phyloP scores from a whole-genome alignment of 2,888 invertebrate species.

The Deroplatys truncata region DNA sequence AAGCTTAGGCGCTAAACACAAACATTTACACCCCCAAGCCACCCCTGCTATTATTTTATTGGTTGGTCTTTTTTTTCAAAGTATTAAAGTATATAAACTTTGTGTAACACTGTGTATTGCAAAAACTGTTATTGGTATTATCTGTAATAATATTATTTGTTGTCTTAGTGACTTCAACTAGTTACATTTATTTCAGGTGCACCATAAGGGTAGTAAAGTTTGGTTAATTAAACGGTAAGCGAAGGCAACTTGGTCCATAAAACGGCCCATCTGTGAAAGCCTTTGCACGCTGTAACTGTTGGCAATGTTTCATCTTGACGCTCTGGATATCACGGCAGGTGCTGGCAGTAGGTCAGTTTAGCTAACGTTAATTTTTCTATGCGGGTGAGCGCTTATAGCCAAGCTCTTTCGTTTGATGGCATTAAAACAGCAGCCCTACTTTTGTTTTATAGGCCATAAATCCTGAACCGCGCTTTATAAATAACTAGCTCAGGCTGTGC shows the following conservation, averaged over 20 bases:
- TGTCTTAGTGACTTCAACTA: too few relatives aligned
- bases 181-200: too few relatives aligned
- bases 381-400: not conserved
- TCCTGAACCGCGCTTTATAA: not conserved
- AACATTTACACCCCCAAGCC: too few relatives aligned
- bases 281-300: not conserved
- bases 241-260: not conserved
- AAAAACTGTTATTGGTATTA: too few relatives aligned
- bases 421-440: not conserved
- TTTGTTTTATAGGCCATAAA: not conserved
- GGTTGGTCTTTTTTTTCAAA: too few relatives aligned
- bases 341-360: not conserved
- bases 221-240: not conserved
- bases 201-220: not conserved
- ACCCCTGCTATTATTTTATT: too few relatives aligned
- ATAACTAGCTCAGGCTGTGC: not conserved
- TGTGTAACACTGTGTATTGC: too few relatives aligned
- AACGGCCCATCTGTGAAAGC: not conserved
- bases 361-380: not conserved
- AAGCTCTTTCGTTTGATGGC: not conserved
- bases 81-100: too few relatives aligned
- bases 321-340: not conserved
- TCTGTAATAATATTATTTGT: too few relatives aligned
- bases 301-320: not conserved
- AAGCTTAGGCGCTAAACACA: too few relatives aligned